Percentiles rank a stretch among this genome's conserved stretches.
These are phyloP conservation scores for Xylophagus ater DNA, from an alignment of 2,888 invertebrate species.

Conservation along the genomic window DNA sequence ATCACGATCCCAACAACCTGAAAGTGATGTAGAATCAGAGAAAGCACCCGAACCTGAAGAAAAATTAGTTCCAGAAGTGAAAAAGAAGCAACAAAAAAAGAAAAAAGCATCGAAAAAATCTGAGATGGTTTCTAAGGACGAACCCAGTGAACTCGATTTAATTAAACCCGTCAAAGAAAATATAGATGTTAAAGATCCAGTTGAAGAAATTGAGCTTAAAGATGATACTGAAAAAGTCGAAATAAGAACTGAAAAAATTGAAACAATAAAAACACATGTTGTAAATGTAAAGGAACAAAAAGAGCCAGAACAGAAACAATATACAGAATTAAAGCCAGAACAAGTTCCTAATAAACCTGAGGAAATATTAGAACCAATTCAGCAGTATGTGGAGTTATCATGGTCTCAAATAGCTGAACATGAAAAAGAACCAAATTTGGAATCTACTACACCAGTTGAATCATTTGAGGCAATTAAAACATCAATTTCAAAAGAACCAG, in stretches of 20 bases:
- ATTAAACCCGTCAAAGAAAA: too few relatives aligned
- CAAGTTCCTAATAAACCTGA: background rate
- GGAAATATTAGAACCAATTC: background rate
- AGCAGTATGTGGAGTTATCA: background rate
- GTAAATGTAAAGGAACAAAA: background rate
- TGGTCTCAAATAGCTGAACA: background rate
- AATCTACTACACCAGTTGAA: too few relatives aligned
- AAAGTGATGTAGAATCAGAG: too few relatives aligned
- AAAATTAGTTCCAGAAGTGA: constrained; percentile 35
- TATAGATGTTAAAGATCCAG: too few relatives aligned
- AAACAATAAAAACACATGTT: background rate
- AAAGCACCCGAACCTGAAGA: constrained; percentile 27
- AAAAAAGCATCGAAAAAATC: constrained; percentile 18
- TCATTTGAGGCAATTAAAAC: too few relatives aligned
- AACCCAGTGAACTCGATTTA: too few relatives aligned
- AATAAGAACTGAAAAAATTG: background rate
- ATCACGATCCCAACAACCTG: constrained; percentile 41
- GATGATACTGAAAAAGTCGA: background rate
- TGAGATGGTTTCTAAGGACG: too few relatives aligned
- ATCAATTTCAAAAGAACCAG: too few relatives aligned
- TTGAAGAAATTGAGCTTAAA: too few relatives aligned
- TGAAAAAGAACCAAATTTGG: too few relatives aligned
- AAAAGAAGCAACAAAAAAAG: constrained; percentile 36
- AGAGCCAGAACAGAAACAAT: background rate
- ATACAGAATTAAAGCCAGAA: background rate